Conservation (phyloP, 2,797 vertebrate species). For the Sitta carolinensis region DNA sequence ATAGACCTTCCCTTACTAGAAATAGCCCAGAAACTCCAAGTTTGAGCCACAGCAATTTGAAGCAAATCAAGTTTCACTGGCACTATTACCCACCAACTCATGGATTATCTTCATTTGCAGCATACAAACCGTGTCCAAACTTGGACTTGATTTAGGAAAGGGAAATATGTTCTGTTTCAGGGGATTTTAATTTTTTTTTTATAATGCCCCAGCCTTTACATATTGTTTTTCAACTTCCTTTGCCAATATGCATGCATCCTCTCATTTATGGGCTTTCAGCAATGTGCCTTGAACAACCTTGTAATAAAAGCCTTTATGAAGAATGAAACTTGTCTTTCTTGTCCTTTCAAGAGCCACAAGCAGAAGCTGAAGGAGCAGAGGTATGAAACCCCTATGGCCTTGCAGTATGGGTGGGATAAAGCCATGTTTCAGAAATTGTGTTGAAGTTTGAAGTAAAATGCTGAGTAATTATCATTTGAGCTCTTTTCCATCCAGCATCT, state of each 20-base stretch:
- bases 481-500: background rate
- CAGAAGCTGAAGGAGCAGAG: background rate
- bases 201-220: background rate
- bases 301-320: background rate
- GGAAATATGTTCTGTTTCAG: background rate
- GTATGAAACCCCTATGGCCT: background rate
- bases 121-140: background rate
- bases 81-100: background rate
- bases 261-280: background rate
- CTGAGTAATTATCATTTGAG: background rate
- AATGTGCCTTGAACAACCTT: background rate
- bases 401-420: background rate
- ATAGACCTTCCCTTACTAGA: background rate
- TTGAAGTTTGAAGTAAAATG: background rate
- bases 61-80: background rate
- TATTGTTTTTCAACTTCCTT: background rate
- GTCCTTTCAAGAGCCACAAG: background rate
- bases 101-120: background rate
- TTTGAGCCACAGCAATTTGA: background rate
- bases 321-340: background rate
- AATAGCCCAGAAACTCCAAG: background rate
- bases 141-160: background rate
- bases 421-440: background rate
- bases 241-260: background rate
- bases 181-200: background rate